A percentile compares a stretch with the other conserved stretches of the same genome.
Evolutionary conservation across 2,113 vertebrate species (phyloP).

Genomic region (Eurypyga helias): DNA sequence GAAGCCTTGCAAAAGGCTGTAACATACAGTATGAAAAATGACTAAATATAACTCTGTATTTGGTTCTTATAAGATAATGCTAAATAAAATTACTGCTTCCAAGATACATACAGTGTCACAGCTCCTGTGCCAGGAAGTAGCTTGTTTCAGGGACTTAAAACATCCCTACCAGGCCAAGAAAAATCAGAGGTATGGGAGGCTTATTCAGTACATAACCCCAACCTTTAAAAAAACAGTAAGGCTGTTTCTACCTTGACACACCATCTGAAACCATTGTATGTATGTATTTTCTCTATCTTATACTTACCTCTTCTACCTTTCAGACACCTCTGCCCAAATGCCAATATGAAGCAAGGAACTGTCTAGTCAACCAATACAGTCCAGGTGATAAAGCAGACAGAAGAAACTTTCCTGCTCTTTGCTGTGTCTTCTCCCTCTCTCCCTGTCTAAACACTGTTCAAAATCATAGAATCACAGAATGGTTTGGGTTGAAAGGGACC

Average conservation of each 20-base stretch:
- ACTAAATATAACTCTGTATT: background rate
- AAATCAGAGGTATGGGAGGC: background rate
- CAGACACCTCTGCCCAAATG: background rate
- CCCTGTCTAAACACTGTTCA: background rate
- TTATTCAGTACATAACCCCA: background rate
- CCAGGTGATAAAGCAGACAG: background rate
- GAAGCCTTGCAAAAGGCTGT: background rate
- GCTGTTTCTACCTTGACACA: background rate
- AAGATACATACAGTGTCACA: background rate
- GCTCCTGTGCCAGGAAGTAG: background rate
- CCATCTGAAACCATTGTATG: too few species aligned
- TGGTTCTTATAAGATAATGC: background rate
- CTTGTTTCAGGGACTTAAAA: background rate
- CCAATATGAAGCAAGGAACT: background rate
- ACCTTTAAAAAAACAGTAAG: background rate
- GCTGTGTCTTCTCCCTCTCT: background rate
- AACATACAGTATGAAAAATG: background rate
- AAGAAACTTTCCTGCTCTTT: background rate
- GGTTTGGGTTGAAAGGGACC: too few species aligned
- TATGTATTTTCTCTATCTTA: background rate
- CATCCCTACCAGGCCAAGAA: background rate
- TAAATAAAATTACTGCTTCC: background rate
- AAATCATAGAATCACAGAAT: too few species aligned
- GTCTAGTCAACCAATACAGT: rapidly evolving
- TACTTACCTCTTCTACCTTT: background rate